Percentiles rank a stretch among this genome's conserved stretches.
Evolutionary conservation across 2,888 invertebrate genomes (phyloP).

Genomic region (Patella caerulea): DNA sequence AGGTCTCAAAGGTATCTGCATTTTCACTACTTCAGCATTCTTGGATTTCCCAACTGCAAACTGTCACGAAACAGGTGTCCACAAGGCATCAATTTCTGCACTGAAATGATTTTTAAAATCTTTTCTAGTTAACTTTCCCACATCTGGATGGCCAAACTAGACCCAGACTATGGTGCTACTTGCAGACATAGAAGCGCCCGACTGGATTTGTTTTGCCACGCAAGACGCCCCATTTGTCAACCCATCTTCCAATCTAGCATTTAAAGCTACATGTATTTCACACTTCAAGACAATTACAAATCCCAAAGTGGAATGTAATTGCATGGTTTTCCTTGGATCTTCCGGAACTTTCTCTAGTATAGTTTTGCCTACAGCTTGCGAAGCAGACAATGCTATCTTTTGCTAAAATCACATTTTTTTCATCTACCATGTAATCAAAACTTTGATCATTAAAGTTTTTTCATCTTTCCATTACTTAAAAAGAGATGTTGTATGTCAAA

Average conservation of each 20-base stretch:
- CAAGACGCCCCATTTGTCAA: constrained; percentile 38
- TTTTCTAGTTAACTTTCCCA: too few species aligned
- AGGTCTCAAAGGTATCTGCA: neutral
- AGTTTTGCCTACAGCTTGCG: neutral
- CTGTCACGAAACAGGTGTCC: too few species aligned
- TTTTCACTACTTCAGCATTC: too few species aligned
- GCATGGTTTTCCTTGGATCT: neutral
- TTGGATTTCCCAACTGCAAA: too few species aligned
- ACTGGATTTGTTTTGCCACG: constrained; percentile 20
- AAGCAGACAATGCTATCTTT: neutral
- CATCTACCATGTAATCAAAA: neutral
- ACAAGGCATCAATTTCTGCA: too few species aligned
- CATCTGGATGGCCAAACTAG: too few species aligned
- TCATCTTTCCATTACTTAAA: neutral
- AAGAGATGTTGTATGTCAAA: neutral
- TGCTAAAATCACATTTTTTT: neutral
- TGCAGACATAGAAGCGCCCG: too few species aligned
- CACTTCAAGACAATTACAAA: constrained; percentile 5
- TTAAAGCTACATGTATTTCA: constrained; percentile 34
- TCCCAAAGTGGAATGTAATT: neutral
- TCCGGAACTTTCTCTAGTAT: neutral
- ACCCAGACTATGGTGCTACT: too few species aligned
- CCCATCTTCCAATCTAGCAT: constrained; percentile 39
- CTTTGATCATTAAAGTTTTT: neutral
- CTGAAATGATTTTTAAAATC: too few species aligned